Percentiles rank a stretch among this genome's conserved stretches.
These are phyloP conservation scores for Drosophila pectinifera DNA, from an alignment of 1,140 invertebrate genomes.

Conservation along the genomic window DNA sequence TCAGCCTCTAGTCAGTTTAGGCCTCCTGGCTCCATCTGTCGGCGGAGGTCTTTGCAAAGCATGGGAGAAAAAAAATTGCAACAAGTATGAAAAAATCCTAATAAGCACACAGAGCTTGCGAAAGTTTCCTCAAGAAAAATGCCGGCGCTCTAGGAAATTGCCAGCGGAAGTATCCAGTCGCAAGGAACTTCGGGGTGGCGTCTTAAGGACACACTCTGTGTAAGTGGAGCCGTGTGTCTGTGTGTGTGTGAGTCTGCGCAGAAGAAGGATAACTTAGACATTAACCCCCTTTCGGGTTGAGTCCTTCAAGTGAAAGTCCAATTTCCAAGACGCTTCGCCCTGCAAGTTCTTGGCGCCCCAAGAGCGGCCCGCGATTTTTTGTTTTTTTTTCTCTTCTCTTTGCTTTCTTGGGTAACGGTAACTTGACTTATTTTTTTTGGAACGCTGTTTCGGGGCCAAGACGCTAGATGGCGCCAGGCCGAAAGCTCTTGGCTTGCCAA, in stretches of 20 bases:
- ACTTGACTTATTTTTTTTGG: constrained; percentile 21
- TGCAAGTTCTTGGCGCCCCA: constrained; percentile 54
- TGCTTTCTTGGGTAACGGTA: constrained; percentile 23
- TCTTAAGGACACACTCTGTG: constrained; percentile 15
- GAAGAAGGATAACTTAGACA: constrained; percentile 51
- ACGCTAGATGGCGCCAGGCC: constrained; percentile 66
- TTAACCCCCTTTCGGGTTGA: constrained; percentile 51
- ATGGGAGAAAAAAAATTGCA: constrained; percentile 12
- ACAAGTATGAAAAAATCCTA: constrained; percentile 19
- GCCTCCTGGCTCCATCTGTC: constrained; percentile 68
- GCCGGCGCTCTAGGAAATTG: constrained; percentile 16
- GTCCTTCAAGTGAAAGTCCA: constrained; percentile 51
- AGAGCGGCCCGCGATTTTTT: constrained; percentile 5
- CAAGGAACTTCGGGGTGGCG: constrained; percentile 55
- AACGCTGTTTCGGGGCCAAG: constrained; percentile 6
- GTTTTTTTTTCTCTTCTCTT: constrained; percentile 27
- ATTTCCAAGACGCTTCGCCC: constrained; percentile 41
- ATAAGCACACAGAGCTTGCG: constrained; percentile 67
- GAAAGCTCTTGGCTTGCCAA: constrained; percentile 51
- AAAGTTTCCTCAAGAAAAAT: constrained; percentile 69
- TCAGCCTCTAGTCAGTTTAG: constrained; percentile 3
- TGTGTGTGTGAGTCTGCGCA: constrained; percentile 59
- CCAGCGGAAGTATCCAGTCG: constrained; percentile 17
- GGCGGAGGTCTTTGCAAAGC: constrained; percentile 4
- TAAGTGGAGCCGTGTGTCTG: constrained; percentile 6